Base-by-base conservation (phyloP, 1,140 invertebrate species). In the Diplogasteroides magnus region DNA sequence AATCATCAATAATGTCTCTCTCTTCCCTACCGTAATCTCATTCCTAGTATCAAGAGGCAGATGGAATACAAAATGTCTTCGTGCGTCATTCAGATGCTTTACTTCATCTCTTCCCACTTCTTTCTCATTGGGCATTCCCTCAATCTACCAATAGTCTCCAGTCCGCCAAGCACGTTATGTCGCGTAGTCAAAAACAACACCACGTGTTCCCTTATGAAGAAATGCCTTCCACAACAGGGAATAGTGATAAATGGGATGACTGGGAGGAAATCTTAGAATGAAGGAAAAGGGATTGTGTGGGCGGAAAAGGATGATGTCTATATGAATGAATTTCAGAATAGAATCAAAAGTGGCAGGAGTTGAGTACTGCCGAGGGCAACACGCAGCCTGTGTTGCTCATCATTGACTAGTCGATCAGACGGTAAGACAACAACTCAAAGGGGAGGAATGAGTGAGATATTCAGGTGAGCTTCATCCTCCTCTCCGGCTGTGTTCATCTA, bases 311-410 rank as follows among this genome's bases (percentile, higher is more conserved):
- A 48, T 48, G 37, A 48, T 11, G 19, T 6, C 6, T 11, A 48
- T 6, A 48, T 48, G 37, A 48, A 6, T 6, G 37, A 19, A 48
- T 6, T 48, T 6, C 6, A 19, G 37, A 48, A 48, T 11, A 19
- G 37, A 19, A 19, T 11, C 6, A 48, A 48, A 19, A 19, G 37
- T 19, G 37, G 19, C 6, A 48, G 6, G 37, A 48, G 37, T 6
- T 6, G 64, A 65, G 64, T 65, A 65, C 37, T 65, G 64, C 37
- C 2, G 64, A 65, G 64, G 31, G 48, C 64, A 65, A 31, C 64
- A 65, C 61, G 61, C 19, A 19, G 37, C 37, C 23, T 31, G 2
- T 27, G 26, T 31, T 27, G 25, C 25, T 15, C 29, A n/a, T 31
- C 64, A 37, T 65, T 65, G 64, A 65, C 64, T 65, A 65, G 29